Conservation (phyloP, 2,888 invertebrate genomes). For the Drosophila paranaensis region DNA sequence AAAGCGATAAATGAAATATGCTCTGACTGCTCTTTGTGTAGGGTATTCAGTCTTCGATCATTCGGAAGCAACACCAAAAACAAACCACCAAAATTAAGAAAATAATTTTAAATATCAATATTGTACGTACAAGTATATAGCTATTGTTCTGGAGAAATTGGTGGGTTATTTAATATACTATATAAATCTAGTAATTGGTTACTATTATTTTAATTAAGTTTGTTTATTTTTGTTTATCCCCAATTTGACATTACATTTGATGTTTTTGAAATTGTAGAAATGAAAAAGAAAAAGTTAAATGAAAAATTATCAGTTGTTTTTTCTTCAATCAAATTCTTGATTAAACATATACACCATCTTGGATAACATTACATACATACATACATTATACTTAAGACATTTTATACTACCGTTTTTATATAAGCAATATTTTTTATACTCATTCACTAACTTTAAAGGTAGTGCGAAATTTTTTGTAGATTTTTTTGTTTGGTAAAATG, state of each 20-base stretch:
- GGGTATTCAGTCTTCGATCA: conserved; percentile 3
- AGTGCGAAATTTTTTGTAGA: not conserved
- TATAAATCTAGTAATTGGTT: conserved; percentile 8
- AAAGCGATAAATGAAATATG: not conserved
- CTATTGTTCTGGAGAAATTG: conserved; percentile 8
- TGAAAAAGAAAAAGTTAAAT: not conserved
- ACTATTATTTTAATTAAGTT: not conserved
- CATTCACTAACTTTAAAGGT: not conserved
- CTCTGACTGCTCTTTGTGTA: conserved; percentile 2
- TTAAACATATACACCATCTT: conserved; percentile 1
- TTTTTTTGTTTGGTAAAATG: not conserved
- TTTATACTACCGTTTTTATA: conserved; percentile 28
- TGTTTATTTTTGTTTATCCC: not conserved
- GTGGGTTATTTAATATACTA: conserved; percentile 16
- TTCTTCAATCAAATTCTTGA: not conserved
- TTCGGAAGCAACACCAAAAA: not conserved
- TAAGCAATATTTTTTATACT: conserved; percentile 4
- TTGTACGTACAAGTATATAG: not conserved
- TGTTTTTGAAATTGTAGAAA: not conserved
- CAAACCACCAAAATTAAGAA: not conserved
- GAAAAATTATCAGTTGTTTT: too few relatives aligned
- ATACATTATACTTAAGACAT: conserved; percentile 40
- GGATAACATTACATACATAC: conserved; percentile 31
- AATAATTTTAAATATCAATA: not conserved
- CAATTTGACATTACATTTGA: not conserved